Conservation (phyloP, 1,140 invertebrate species). For the Zaprionus kolodkinae region DNA sequence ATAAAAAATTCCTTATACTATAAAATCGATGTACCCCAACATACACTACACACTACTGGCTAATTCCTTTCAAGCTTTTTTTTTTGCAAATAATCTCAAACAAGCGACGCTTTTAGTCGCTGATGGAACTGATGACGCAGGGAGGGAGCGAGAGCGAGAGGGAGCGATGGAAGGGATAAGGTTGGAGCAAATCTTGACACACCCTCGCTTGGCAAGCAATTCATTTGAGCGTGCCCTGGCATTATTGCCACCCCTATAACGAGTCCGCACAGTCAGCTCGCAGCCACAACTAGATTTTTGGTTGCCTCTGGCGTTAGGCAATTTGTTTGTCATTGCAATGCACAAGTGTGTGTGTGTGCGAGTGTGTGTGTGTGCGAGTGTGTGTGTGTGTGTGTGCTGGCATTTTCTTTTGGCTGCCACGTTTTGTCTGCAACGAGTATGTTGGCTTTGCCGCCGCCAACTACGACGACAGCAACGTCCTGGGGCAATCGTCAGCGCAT, state of each 20-base stretch:
- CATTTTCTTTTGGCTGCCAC: conserved; percentile 66
- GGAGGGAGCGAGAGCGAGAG: neutral
- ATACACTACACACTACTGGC: conserved; percentile 41
- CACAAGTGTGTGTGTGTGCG: conserved; percentile 21
- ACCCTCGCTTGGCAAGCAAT: conserved; percentile 50
- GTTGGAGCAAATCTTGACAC: conserved; percentile 35
- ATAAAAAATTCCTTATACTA: neutral
- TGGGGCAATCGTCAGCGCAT: conserved; percentile 63
- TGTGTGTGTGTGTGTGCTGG: conserved; percentile 14
- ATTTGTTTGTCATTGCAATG: conserved; percentile 76
- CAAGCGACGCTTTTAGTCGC: conserved; percentile 55
- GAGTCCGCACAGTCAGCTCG: conserved; percentile 34
- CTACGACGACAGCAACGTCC: neutral
- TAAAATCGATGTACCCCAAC: neutral
- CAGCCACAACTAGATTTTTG: conserved; percentile 78
- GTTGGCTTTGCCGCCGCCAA: neutral
- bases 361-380: conserved; percentile 19
- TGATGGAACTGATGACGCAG: neutral
- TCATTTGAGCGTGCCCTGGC: conserved; percentile 57
- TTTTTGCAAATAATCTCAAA: conserved; percentile 62
- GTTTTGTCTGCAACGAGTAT: conserved; percentile 42
- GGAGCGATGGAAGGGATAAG: neutral
- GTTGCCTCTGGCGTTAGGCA: conserved; percentile 65
- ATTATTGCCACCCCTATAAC: conserved; percentile 42
- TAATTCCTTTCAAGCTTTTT: conserved; percentile 67